Base-by-base conservation (phyloP, 2,113 vertebrate genomes). In the Catharus bicknelli region DNA sequence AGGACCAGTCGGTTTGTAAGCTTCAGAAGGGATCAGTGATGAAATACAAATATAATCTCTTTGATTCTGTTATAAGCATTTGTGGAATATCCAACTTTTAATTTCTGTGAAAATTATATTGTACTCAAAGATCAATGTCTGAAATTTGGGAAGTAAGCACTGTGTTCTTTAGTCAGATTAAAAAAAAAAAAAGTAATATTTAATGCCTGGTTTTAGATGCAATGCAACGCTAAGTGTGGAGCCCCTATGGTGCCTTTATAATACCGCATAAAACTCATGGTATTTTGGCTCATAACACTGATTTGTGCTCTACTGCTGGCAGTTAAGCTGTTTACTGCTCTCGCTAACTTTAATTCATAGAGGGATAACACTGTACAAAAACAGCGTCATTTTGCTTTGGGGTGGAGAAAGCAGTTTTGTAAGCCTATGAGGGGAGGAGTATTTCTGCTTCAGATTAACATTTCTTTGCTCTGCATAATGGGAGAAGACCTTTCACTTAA, bases 401-500 rank as follows among this genome's bases (percentile, higher is more conserved):
- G 77, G 73, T 94, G 66, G 72, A 93, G 77, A 88, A 79, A 47
- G 30, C 13, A 58, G 25, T 91, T 88, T 86, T 68, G 26, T 76
- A 95, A 94, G 50, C 43, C 43, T 55, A 3, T 78, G 51, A 67
- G 40, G 36, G 59, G 54, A 84, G 61, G 45, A 40, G 42, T 50
- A 36, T 90, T 95, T 94, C 61, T 95, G 68, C 69, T 91, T 70
- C 77, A 54, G 47, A 50, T 70, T 42, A 91, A 69, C 62, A 27
- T 78, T 81, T 82, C 63, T 95, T 78, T 95, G 70, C 45, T 63
- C 50, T 51, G 57, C 50, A 32, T 94, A 86, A 55, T 55, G 43
- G 54, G 66, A 80, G 78, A 96, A 89, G 91, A 93, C 68, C 89
- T 95, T 88, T 90, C 74, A 91, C 45, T 94, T 68, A 74, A 83